These are phyloP conservation scores for Rhinolophus sinicus DNA, from an alignment of 2,113 vertebrate species.

Conservation along the genomic window DNA sequence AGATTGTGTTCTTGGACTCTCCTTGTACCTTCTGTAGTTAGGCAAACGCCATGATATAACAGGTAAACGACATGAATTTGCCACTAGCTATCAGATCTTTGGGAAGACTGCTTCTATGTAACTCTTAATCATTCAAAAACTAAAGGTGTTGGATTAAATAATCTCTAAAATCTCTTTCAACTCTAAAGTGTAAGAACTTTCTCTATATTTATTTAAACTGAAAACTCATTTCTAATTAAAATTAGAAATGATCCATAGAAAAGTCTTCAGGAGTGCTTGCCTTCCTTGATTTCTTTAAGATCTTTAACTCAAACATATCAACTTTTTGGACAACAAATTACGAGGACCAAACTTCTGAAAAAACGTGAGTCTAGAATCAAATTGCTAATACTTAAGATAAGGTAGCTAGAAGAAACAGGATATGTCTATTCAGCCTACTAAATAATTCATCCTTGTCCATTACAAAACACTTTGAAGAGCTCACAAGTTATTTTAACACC, in stretches of 20 bases:
- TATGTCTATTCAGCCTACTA: not conserved
- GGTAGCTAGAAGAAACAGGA: not conserved
- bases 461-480: constrained; percentile 30
- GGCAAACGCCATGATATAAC: not conserved
- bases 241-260: not conserved
- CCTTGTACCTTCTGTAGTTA: not conserved
- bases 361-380: not conserved
- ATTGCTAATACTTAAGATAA: not conserved
- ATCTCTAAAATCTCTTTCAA: not conserved
- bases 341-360: not conserved
- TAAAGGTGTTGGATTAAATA: not conserved
- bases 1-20: not conserved
- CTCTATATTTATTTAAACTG: not conserved
- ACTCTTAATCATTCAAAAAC: not conserved
- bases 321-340: not conserved
- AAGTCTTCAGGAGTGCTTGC: not conserved
- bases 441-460: not conserved
- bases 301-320: not conserved
- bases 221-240: constrained; percentile 47
- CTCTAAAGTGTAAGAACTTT: not conserved
- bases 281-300: not conserved
- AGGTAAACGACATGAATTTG: not conserved
- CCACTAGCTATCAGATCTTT: not conserved
- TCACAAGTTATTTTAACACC: not conserved
- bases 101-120: not conserved